Percentiles rank a stretch among this genome's conserved stretches.
These are phyloP conservation scores for Salarias fasciatus DNA, from an alignment of 2,797 vertebrate species.

Conservation along the genomic window DNA sequence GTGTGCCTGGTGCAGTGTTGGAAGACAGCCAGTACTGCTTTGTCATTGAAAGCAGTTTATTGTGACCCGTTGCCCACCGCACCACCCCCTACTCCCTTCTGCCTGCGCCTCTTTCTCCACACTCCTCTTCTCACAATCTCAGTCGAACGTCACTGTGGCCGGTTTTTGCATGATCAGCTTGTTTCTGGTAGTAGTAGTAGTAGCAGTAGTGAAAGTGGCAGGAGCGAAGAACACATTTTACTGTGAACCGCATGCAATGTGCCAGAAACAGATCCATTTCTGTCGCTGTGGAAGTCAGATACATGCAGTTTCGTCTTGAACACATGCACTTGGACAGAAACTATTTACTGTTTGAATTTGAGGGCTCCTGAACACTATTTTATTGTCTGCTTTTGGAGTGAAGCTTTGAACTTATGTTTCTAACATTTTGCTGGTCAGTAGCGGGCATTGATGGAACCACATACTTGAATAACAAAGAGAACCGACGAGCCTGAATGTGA, in stretches of 20 bases:
- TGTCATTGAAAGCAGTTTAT: conserved; percentile 73
- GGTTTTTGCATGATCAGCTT: conserved; percentile 54
- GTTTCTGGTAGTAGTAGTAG: conserved; percentile 55
- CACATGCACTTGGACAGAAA: too few species aligned
- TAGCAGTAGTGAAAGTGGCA: conserved; percentile 15
- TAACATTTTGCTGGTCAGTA: too few species aligned
- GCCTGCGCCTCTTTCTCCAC: conserved; percentile 29
- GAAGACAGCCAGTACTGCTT: conserved; percentile 65
- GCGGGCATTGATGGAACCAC: too few species aligned
- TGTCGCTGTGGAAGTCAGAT: too few species aligned
- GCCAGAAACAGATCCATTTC: conserved; percentile 28
- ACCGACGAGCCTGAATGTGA: too few species aligned
- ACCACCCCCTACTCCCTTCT: conserved; percentile 16
- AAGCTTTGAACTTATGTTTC: too few species aligned
- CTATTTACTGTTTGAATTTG: too few species aligned
- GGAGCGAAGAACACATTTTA: conserved; percentile 10
- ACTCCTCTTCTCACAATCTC: conserved; percentile 21
- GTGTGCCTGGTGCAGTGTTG: conserved; percentile 71
- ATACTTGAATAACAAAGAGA: too few species aligned
- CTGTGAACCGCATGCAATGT: conserved; percentile 10
- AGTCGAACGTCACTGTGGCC: conserved; percentile 29
- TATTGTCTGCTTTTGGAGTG: too few species aligned
- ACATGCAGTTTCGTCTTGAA: too few species aligned
- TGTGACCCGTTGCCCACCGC: conserved; percentile 56
- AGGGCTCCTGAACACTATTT: too few species aligned